A percentile compares a stretch with the other conserved stretches of the same genome.
phyloP scores from a whole-genome alignment of 2,113 vertebrate species.

The Excalfactoria chinensis region DNA sequence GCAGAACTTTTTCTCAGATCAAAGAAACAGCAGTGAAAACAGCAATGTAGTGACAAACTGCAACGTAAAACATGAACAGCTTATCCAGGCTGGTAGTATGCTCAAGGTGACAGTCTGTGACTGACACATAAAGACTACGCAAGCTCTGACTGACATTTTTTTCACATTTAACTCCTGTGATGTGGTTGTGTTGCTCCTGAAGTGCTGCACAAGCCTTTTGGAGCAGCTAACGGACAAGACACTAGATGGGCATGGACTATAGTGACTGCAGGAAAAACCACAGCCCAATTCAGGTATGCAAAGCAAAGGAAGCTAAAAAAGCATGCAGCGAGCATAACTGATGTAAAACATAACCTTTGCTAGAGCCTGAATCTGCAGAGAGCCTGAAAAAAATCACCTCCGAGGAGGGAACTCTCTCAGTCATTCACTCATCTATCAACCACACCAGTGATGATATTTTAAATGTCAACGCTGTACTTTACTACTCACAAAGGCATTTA shows the following conservation, averaged over 20 bases:
- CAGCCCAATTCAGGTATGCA: not conserved
- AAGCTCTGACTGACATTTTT: not conserved
- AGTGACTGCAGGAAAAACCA: not conserved
- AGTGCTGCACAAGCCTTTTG: not conserved
- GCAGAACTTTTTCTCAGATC: conserved; percentile 20
- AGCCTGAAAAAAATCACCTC: not conserved
- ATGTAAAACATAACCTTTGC: not conserved
- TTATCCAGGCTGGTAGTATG: not conserved
- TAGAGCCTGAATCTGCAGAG: not conserved
- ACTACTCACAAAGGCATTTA: not conserved
- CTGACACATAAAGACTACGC: not conserved
- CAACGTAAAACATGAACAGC: not conserved
- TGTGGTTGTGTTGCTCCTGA: not conserved
- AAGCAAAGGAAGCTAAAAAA: not conserved
- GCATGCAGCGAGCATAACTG: accelerated
- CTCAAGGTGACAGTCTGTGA: not conserved
- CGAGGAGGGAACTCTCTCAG: not conserved
- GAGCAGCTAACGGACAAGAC: not conserved
- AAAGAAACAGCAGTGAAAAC: conserved; percentile 44
- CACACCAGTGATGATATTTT: conserved; percentile 1
- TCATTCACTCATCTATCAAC: not conserved
- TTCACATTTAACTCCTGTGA: not conserved
- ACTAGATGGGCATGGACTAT: not conserved
- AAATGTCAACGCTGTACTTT: conserved; percentile 21
- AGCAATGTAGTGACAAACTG: conserved; percentile 18